These are phyloP conservation scores for Tringa solitaria DNA, from an alignment of 2,113 vertebrate genomes.

Conservation along the genomic window DNA sequence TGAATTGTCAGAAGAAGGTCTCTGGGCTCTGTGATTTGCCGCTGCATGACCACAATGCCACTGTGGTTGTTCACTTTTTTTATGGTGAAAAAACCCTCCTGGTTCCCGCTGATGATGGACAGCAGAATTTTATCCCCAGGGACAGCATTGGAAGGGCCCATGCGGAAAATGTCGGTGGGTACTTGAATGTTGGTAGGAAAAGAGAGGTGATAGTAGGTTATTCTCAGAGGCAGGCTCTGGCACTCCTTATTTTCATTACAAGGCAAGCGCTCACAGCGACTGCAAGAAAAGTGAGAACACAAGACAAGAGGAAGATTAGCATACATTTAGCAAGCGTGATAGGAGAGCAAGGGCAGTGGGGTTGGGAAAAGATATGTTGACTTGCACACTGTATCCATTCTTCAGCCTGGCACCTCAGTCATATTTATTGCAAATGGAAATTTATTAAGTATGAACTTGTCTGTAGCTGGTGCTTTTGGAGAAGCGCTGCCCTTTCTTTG, in stretches of 20 bases:
- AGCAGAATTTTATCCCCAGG: conserved; percentile 89
- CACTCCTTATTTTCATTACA: conserved; percentile 95
- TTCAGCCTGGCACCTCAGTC: conserved; percentile 6
- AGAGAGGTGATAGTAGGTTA: conserved; percentile 97
- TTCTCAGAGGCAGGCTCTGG: conserved; percentile 93
- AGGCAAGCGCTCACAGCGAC: conserved; percentile 99
- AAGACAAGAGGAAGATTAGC: conserved; percentile 75
- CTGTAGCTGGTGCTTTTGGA: not conserved
- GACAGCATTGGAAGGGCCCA: conserved; percentile 88
- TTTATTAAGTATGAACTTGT: not conserved
- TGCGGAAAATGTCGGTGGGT: conserved; percentile 94
- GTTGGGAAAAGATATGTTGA: not conserved
- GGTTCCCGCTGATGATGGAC: conserved; percentile 88
- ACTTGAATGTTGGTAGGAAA: conserved; percentile 95
- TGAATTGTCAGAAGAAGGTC: conserved; percentile 90
- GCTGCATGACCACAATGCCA: conserved; percentile 87
- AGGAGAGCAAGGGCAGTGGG: conserved; percentile 33
- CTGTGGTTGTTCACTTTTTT: conserved; percentile 80
- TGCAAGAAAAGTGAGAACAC: conserved; percentile 85
- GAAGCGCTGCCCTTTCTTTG: not conserved
- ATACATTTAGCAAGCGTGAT: conserved; percentile 56
- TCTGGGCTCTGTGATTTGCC: conserved; percentile 80
- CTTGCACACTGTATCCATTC: not conserved
- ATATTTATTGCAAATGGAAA: not conserved
- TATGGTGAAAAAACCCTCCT: conserved; percentile 87